Evolutionary conservation across 2,797 vertebrate species (phyloP), one percentile per base, ranked within the genome.

Genomic region (Chelidonichthys spinosus): DNA sequence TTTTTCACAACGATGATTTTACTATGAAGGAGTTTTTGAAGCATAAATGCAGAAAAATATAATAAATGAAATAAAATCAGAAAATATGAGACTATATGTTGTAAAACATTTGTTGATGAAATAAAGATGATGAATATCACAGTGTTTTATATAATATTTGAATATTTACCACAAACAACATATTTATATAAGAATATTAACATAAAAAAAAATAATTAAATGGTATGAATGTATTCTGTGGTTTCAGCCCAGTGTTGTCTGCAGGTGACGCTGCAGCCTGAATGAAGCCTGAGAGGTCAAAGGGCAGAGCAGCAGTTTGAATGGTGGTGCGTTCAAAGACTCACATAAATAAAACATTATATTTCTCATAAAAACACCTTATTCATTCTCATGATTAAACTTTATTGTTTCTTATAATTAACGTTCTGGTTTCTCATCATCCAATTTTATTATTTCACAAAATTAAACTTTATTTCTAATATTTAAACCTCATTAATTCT

Each of bases 1-100:
- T 62, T 68, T 78, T 65, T 42, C 13, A 42, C 7, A n/a, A 18
- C 14, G 18, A 39, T 43, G 25, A 55, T 11, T 52, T 77, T 56
- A 56, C 2, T 40, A 32, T 78, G 56, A 82, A 59, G 66, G 36
- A 66, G 14, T 25, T 60, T 74, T 50, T 36, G 39, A 65, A 47
- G 36, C 39, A 47, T 61, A 43, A 54, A 60, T 39, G 11, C 2
- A 58, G 1, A 47, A 17, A 25, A 43, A 52, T 53, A 54, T 18
- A 33, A 50, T 11, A 11, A n/a, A 43, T 43, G n/a, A 1, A 53
- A 18, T 11, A 2, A 4, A 37, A 63, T 52, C 7, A n/a, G 6
- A 46, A 35, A 18, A 25, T 14, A 9, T 52, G 1, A 15, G 49
- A 40, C 65, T 32, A 71, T 59, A 32, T 32, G 7, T 11, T 64